phyloP scores from a whole-genome alignment of 92 coral and sea anemone genomes.

The Meandrina meandrites region DNA sequence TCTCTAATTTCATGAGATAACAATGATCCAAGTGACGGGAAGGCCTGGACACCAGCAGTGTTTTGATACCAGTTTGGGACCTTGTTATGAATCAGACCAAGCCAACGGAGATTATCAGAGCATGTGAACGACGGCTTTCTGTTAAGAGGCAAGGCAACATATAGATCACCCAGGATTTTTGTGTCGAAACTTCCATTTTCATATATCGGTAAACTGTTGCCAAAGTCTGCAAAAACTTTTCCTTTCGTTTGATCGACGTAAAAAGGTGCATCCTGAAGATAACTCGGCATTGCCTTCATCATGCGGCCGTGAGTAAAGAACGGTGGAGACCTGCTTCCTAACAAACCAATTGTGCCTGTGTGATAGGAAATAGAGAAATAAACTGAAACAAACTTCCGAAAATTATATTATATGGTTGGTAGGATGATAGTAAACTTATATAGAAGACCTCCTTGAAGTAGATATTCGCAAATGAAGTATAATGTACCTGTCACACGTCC shows the following conservation, averaged over 20 bases:
- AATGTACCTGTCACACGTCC: conserved; percentile 61
- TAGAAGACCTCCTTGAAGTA: no score
- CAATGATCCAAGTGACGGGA: conserved; percentile 46
- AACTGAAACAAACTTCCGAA: no score
- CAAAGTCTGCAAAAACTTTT: conserved; percentile 60
- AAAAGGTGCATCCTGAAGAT: conserved; percentile 57
- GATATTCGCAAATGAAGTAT: no score
- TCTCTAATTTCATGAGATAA: conserved; percentile 33
- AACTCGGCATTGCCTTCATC: conserved; percentile 24
- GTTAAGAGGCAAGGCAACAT: conserved; percentile 41
- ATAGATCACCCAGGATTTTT: conserved; percentile 18
- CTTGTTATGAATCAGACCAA: conserved; percentile 48
- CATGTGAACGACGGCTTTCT: conserved; percentile 39
- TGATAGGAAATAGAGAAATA: no score
- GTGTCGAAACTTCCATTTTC: conserved; percentile 51
- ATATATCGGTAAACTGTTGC: conserved; percentile 64
- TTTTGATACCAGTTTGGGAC: conserved; percentile 49
- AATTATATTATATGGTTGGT: no score
- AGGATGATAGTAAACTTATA: no score
- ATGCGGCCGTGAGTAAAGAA: conserved; percentile 62
- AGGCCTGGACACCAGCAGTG: conserved; percentile 63
- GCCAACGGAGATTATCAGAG: conserved; percentile 52
- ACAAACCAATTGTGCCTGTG: conserved; percentile 67
- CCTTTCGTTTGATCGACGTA: conserved; percentile 38
- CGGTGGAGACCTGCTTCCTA: conserved; percentile 62